phyloP scores from a whole-genome alignment of 2,797 vertebrate species.

The Moxostoma hubbsi region DNA sequence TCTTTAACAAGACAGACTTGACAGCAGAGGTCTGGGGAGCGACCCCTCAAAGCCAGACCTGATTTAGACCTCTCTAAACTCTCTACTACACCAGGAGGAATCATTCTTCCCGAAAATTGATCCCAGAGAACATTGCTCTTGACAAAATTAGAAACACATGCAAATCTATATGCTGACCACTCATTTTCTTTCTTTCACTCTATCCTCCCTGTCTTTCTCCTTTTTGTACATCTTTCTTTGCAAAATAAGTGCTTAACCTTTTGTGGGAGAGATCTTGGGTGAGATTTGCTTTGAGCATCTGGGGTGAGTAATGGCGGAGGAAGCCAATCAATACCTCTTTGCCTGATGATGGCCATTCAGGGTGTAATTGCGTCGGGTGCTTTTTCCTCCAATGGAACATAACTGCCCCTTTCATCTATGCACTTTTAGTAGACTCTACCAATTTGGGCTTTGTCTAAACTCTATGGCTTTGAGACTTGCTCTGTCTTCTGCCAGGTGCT shows the following conservation, averaged over 20 bases:
- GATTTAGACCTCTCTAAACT: conserved; percentile 18
- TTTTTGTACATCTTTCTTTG: conserved; percentile 16
- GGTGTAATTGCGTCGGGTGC: conserved; percentile 57
- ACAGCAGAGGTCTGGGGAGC: neutral
- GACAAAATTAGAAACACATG: conserved; percentile 43
- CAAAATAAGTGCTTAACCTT: conserved; percentile 58
- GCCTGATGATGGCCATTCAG: conserved; percentile 67
- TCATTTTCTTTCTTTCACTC: conserved; percentile 15
- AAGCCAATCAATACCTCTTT: conserved; percentile 64
- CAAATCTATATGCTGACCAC: conserved; percentile 27
- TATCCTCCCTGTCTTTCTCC: neutral
- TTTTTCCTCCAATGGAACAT: conserved; percentile 66
- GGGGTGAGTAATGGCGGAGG: conserved; percentile 56
- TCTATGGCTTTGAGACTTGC: conserved; percentile 42
- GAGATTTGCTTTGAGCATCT: conserved; percentile 57
- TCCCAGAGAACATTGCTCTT: neutral
- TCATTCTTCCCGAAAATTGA: conserved; percentile 27
- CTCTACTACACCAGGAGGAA: conserved; percentile 23
- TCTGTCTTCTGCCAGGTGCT: conserved; percentile 47
- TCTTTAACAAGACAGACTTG: conserved; percentile 6
- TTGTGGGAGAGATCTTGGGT: conserved; percentile 42
- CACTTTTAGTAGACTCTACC: conserved; percentile 51
- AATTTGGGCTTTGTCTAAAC: conserved; percentile 56
- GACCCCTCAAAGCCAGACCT: conserved; percentile 28
- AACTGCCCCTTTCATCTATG: conserved; percentile 70